A percentile compares a stretch with the other conserved stretches of the same genome.
Evolutionary conservation across 30 jellyfish, hydroid and myxozoan species (phyloP).

Genomic region (Chrysaora quinquecirrha): DNA sequence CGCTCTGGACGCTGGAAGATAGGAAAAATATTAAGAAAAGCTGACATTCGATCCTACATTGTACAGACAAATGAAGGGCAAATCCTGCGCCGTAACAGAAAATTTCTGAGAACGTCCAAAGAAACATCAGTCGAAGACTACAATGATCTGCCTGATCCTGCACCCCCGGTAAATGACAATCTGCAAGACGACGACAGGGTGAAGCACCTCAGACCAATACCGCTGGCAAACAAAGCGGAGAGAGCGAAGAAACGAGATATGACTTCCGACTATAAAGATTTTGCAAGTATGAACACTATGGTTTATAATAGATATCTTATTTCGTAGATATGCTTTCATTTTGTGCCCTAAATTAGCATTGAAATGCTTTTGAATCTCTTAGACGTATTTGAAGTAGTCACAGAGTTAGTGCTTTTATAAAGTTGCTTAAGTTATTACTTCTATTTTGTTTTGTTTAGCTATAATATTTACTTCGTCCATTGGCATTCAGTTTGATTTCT

Average conservation of each 20-base stretch:
- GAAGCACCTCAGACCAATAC: background rate
- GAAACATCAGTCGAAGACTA: background rate
- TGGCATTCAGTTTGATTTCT: too few species aligned
- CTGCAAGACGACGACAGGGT: background rate
- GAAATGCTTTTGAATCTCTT: too few species aligned
- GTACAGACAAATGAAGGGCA: background rate
- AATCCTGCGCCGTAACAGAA: background rate
- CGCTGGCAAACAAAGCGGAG: background rate
- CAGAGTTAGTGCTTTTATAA: too few species aligned
- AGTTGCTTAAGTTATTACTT: too few species aligned
- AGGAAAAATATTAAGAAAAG: background rate
- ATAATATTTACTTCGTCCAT: too few species aligned
- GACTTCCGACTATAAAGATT: too few species aligned
- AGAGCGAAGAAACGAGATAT: background rate
- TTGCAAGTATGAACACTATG: too few species aligned
- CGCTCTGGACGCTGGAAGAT: background rate
- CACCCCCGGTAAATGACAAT: background rate
- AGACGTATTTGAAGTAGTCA: too few species aligned
- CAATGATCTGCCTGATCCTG: background rate
- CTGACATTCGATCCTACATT: background rate
- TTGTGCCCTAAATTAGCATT: too few species aligned
- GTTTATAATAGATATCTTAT: too few species aligned
- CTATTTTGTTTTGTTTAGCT: too few species aligned
- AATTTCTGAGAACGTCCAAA: background rate
- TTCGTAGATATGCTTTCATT: too few species aligned